Conservation (phyloP, 2,888 invertebrate genomes). For the Taenaris catops region DNA sequence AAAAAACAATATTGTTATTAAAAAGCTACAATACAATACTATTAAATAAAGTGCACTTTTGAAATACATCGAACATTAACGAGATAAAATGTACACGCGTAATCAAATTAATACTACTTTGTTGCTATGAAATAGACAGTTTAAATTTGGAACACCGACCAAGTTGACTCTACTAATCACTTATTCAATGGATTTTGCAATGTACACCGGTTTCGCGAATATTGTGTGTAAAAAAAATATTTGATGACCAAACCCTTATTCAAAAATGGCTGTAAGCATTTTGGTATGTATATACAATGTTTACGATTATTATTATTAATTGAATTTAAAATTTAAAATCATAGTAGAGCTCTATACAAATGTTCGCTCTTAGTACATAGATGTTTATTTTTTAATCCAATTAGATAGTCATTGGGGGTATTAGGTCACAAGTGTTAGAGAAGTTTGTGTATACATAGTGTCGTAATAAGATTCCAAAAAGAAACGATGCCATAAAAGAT, state of each 20-base stretch:
- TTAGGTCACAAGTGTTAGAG: conserved; percentile 22
- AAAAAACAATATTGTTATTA: too few species aligned
- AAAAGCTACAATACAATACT: too few species aligned
- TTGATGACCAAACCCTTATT: conserved; percentile 25
- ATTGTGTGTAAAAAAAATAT: conserved; percentile 19
- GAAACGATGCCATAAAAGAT: conserved; percentile 5
- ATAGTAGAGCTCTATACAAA: too few species aligned
- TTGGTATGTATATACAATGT: conserved; percentile 25
- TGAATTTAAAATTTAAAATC: too few species aligned
- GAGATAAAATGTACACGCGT: too few species aligned
- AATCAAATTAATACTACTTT: too few species aligned
- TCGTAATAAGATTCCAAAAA: conserved; percentile 17
- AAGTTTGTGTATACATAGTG: conserved; percentile 2
- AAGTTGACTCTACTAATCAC: too few species aligned
- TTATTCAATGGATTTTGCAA: conserved; percentile 26
- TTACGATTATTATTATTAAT: background rate
- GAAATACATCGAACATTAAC: too few species aligned
- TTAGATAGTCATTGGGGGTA: conserved; percentile 20
- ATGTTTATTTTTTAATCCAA: conserved; percentile 26
- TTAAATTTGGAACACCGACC: too few species aligned
- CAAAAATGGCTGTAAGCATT: conserved; percentile 24
- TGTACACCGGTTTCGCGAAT: conserved; percentile 21
- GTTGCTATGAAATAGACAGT: too few species aligned
- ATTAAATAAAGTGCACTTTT: too few species aligned
- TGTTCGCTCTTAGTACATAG: conserved; percentile 1